Conservation (phyloP, 2,113 vertebrate genomes). For the Pardalotus punctatus region DNA sequence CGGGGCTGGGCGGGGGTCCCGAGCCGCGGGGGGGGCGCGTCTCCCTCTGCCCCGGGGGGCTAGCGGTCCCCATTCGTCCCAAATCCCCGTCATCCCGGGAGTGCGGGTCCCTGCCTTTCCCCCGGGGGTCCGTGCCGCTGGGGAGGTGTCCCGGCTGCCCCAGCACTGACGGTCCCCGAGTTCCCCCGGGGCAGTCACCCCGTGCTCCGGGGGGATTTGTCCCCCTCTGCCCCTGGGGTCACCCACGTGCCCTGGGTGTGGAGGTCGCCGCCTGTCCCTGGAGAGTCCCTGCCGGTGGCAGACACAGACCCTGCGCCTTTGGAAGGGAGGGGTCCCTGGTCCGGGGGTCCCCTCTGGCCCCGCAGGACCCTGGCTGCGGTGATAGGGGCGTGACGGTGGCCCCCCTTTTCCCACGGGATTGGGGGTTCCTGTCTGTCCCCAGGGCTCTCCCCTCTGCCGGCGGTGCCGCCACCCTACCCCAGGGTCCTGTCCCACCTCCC, state of each 20-base stretch:
- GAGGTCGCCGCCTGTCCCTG: neutral
- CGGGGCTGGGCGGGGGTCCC: neutral
- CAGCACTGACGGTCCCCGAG: rapidly evolving
- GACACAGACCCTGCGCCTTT: neutral
- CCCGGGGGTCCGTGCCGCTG: neutral
- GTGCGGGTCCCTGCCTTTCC: neutral
- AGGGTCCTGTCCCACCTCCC: neutral
- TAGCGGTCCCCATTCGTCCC: neutral
- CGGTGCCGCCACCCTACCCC: neutral
- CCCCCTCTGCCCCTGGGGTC: neutral
- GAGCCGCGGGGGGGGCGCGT: too few relatives aligned
- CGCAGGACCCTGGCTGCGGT: too few relatives aligned
- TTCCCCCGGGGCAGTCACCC: neutral
- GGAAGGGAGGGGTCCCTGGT: too few relatives aligned
- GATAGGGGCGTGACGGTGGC: neutral
- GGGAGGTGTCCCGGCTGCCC: neutral
- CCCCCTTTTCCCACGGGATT: neutral
- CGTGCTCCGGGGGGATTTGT: neutral
- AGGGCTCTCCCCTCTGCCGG: neutral
- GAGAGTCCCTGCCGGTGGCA: neutral
- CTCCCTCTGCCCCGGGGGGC: too few relatives aligned
- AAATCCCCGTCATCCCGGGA: rapidly evolving
- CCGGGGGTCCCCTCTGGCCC: neutral
- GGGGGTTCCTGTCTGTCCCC: neutral
- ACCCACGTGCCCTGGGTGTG: too few relatives aligned